Evolutionary conservation across 2,888 invertebrate species (phyloP).

Genomic region (Cephus pygmeus): DNA sequence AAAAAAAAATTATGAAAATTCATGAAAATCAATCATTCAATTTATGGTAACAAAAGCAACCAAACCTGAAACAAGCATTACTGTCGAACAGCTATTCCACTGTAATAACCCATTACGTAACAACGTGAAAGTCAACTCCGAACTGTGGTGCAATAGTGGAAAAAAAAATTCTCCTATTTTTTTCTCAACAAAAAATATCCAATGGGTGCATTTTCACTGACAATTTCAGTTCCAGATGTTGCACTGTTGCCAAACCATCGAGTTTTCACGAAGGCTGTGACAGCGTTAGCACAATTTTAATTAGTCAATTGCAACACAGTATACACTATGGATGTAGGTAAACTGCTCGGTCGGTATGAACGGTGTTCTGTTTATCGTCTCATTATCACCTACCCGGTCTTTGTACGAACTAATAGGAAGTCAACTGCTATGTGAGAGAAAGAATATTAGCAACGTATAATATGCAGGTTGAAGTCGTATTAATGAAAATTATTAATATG

Average conservation of each 20-base stretch:
- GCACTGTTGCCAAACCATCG: neutral
- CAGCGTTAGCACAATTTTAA: neutral
- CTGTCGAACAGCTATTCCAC: too few relatives aligned
- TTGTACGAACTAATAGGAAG: neutral
- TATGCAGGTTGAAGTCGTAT: neutral
- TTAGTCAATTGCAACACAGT: neutral
- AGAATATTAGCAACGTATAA: neutral
- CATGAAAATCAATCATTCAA: neutral
- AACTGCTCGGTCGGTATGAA: neutral
- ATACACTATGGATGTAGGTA: neutral
- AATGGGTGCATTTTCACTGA: slow-evolving; percentile 11
- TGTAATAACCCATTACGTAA: neutral
- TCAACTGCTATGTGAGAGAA: neutral
- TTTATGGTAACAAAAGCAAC: too few relatives aligned
- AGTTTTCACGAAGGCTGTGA: neutral
- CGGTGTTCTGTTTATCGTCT: neutral
- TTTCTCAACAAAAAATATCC: neutral
- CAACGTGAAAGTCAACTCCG: neutral
- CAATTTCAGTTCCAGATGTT: neutral
- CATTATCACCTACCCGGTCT: neutral
- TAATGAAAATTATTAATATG: neutral
- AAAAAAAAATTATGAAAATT: neutral
- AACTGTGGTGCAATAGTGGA: neutral
- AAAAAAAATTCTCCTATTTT: neutral
- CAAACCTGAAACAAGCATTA: too few relatives aligned